Base-by-base conservation (phyloP, 1,140 invertebrate genomes). In the Drosophila obscura region DNA sequence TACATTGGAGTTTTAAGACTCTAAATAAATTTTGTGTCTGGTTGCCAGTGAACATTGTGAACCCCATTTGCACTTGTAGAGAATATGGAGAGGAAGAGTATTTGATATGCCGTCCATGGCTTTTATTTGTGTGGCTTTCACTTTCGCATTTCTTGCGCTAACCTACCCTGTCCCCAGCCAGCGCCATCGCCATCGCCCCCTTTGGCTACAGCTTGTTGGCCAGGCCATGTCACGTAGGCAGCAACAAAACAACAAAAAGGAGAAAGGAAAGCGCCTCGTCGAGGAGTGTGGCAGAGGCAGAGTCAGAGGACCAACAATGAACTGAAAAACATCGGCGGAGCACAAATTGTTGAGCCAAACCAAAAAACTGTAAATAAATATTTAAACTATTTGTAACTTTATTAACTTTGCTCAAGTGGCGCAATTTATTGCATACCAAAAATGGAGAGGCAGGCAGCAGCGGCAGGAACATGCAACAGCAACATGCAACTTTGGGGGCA, bases 341-440 rank as follows among this genome's bases (percentile, higher is more conserved):
- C 55, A 53, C 61, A 81, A 71, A 85, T 87, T 85, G 82, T 81
- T 81, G 74, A 19, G 68, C 69, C 61, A 78, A 79, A 60, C 82
- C 74, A 75, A 87, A 88, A 87, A 88, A 79, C 66, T 78, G 82
- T 76, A 83, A 87, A 87, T 87, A 87, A 88, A 88, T 88, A 87
- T 87, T 87, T 87, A 68, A 87, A 83, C 83, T 82, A 87, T 88
- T 87, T 88, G 82, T 82, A 87, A 87, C 83, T 87, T 88, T 87
- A 87, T 87, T 87, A 87, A 87, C 82, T 87, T 88, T 82, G 71
- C 79, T 82, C 82, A 87, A 87, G 82, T 87, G 82, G 79, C 83
- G 78, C 74, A 81, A 87, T 85, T 87, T 85, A 87, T 85, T 87
- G 78, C 83, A 87, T 85, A 57, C 82, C 69, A 52, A 61, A 76